A percentile compares a stretch with the other conserved stretches of the same genome.
These are phyloP conservation scores for Microdon myrmicae DNA, from an alignment of 2,888 invertebrate species.

Conservation along the genomic window DNA sequence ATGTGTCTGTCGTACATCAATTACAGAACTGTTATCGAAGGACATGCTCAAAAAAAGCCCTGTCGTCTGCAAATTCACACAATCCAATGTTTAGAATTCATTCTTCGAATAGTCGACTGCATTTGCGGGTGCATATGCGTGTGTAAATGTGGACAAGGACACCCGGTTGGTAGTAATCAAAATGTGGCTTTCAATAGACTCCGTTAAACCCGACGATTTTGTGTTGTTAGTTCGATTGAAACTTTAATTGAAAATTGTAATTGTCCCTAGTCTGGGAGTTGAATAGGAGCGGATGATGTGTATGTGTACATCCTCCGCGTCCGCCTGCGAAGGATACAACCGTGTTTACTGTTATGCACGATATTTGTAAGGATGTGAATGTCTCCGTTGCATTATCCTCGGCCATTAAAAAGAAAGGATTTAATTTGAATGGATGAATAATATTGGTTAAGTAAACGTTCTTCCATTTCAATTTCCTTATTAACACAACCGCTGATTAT, in stretches of 20 bases:
- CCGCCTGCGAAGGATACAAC: no score
- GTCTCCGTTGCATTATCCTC: no score
- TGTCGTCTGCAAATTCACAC: background rate
- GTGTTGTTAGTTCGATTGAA: conserved; percentile 43
- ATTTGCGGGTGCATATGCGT: conserved; percentile 1
- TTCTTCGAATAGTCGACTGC: background rate
- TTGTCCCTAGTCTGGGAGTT: conserved; percentile 47
- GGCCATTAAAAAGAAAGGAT: conserved; percentile 9
- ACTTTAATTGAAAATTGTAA: conserved; percentile 50
- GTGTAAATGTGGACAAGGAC: conserved; percentile 1
- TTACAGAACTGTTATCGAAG: conserved; percentile 39
- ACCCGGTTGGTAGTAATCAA: conserved; percentile 11
- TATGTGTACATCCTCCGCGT: no score
- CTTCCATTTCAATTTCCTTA: conserved; percentile 25
- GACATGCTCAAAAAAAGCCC: conserved; percentile 23
- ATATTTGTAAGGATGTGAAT: no score
- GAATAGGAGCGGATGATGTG: no score
- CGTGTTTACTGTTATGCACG: no score
- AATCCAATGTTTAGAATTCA: background rate
- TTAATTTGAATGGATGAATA: no score
- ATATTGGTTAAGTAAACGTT: background rate
- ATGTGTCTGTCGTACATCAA: conserved; percentile 15
- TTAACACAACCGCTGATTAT: conserved; percentile 6
- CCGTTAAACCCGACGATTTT: conserved; percentile 35
- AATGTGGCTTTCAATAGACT: conserved; percentile 41